Evolutionary conservation across 2,113 vertebrate genomes (phyloP).

Genomic region (Calyptomena viridis): DNA sequence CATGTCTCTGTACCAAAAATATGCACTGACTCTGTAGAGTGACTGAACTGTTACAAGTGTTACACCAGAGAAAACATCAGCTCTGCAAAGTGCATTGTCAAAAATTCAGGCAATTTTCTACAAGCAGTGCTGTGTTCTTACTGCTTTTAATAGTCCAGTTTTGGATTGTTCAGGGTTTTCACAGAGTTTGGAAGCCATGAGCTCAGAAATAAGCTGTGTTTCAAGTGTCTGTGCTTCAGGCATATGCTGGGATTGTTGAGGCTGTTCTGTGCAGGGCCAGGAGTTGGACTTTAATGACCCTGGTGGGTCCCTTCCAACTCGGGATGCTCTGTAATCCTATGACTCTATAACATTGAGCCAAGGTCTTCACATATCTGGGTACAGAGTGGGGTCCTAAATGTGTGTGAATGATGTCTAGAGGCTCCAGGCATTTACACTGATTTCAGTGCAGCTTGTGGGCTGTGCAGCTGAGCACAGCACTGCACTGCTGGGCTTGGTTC

Average conservation of each 20-base stretch:
- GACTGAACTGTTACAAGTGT: background rate
- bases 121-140: background rate
- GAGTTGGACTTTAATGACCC: background rate
- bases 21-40: background rate
- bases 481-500: background rate
- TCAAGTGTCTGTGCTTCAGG: background rate
- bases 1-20: background rate
- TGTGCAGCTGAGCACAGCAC: background rate
- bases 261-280: background rate
- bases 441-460: background rate
- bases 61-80: background rate
- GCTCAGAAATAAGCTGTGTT: background rate
- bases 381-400: background rate
- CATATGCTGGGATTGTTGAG: background rate
- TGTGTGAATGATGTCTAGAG: background rate
- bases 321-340: background rate
- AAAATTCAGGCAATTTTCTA: background rate
- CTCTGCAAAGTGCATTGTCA: background rate
- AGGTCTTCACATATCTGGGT: background rate
- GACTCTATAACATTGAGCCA: background rate
- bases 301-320: background rate
- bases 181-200: background rate
- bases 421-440: background rate
- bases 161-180: background rate
- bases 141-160: background rate